Percentiles rank a stretch among this genome's conserved stretches.
Evolutionary conservation across 2,113 vertebrate genomes (phyloP).

Genomic region (Coptodon bakossiorum): DNA sequence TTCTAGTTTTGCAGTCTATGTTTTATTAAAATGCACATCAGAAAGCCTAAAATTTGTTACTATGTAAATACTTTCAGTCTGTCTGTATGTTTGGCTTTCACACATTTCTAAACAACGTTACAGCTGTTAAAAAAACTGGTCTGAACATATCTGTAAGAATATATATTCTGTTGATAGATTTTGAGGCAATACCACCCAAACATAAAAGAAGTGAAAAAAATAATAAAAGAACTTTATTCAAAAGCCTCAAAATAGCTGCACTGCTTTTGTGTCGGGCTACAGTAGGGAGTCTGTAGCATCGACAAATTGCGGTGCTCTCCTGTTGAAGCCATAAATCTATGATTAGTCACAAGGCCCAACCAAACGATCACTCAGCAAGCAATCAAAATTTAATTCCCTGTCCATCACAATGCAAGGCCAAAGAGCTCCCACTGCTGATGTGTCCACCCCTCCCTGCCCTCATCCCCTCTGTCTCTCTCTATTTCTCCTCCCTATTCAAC

Average conservation of each 20-base stretch:
- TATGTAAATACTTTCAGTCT: neutral
- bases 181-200: neutral
- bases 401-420: constrained; percentile 41
- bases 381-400: constrained; percentile 52
- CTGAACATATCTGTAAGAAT: neutral
- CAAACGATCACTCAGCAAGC: constrained; percentile 46
- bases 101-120: neutral
- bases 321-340: constrained; percentile 46
- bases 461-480: neutral
- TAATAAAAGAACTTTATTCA: neutral
- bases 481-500: constrained; percentile 12
- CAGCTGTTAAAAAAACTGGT: neutral
- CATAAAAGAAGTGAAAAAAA: neutral
- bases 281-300: neutral
- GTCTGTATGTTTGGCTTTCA: neutral
- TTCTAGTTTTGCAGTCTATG: neutral
- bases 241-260: neutral
- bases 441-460: neutral
- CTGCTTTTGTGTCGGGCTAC: neutral
- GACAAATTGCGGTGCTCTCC: neutral
- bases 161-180: neutral
- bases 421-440: neutral
- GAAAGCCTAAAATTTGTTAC: neutral
- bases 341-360: constrained; percentile 41
- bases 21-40: neutral